Evolutionary conservation across 2,888 invertebrate species (phyloP), one percentile per base, ranked within the genome.

Genomic region (Gerris lacustris): DNA sequence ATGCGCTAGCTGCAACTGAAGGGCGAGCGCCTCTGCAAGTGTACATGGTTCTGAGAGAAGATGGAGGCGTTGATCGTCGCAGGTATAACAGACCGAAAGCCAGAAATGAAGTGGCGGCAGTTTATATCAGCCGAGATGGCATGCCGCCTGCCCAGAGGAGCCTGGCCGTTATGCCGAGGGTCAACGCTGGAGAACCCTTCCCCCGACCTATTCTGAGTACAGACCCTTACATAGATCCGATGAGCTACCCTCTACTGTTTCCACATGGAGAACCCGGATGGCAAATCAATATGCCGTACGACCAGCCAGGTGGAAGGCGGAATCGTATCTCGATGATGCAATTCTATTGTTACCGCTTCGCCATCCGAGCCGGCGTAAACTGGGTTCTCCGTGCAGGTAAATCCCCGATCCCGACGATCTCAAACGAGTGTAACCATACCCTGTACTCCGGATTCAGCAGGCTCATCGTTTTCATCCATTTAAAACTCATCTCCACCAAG

Each of bases 231-330:
- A 15, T 62, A 62, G 62, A 62, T 62, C 62, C 62, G 11, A 62
- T 62, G 62, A 62, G 11, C n/a, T 62, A 62, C n/a, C 62, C 62
- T 62, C 62, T 62, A 15, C 62, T 62, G 11, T 62, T 62, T 62
- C 62, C 62, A 2, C 11, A 5, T 5, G 62, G 62, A 11, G 62
- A 62, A 62, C 62, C 11, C 11, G 62, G 62, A 62, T 62, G 62
- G 62, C 62, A 62, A 15, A 62, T 62, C 62, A 62, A 62, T 5
- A 62, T 62, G n/a, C 62, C 62, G n/a, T n/a, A 62, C n/a, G 62
- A 15, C 11, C 62, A 62, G n/a, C 62, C 11, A 62, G n/a, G 15
- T 15, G n/a, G 62, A 2, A 62, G 15, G 11, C 62, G 62, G 15
- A 62, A 62, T 5, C 11, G n/a, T 4, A 5, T 62, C 11, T 15